Percentiles rank a stretch among this genome's conserved stretches.
These are phyloP conservation scores for Homalodisca vitripennis DNA, from an alignment of 1,140 invertebrate species.

Conservation along the genomic window DNA sequence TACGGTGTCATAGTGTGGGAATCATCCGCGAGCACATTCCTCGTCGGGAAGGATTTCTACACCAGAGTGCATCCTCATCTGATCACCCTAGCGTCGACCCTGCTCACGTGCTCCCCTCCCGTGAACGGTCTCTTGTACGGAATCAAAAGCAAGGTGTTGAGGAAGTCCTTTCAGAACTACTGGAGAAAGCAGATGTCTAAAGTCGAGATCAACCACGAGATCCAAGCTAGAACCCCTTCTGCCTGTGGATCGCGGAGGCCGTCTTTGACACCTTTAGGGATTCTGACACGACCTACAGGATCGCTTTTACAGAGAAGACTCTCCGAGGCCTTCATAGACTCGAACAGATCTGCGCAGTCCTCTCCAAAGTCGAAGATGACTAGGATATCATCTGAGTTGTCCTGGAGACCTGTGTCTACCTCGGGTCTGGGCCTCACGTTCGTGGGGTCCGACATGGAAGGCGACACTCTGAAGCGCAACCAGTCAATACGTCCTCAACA, in stretches of 20 bases:
- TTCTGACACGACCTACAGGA: constrained; percentile 20
- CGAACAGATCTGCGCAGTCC: constrained; percentile 45
- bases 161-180: constrained; percentile 73
- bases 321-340: constrained; percentile 63
- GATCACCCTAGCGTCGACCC: constrained; percentile 54
- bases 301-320: constrained; percentile 60
- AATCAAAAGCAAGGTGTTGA: constrained; percentile 65
- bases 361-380: constrained; percentile 48
- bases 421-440: constrained; percentile 40
- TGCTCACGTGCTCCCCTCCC: constrained; percentile 66
- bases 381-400: constrained; percentile 49
- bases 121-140: constrained; percentile 77
- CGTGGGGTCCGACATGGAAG: background rate
- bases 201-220: constrained; percentile 69
- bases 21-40: constrained; percentile 36
- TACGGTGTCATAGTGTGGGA: constrained; percentile 72
- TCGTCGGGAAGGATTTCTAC: constrained; percentile 7
- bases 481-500: background rate
- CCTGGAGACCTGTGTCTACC: constrained; percentile 46
- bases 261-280: constrained; percentile 57
- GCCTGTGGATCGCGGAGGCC: constrained; percentile 70
- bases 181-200: constrained; percentile 78
- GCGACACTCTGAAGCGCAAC: background rate
- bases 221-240: constrained; percentile 73
- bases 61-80: constrained; percentile 50